A percentile compares a stretch with the other conserved stretches of the same genome.
Evolutionary conservation across 2,797 vertebrate genomes (phyloP).

Genomic region (Diplodus puntazzo): DNA sequence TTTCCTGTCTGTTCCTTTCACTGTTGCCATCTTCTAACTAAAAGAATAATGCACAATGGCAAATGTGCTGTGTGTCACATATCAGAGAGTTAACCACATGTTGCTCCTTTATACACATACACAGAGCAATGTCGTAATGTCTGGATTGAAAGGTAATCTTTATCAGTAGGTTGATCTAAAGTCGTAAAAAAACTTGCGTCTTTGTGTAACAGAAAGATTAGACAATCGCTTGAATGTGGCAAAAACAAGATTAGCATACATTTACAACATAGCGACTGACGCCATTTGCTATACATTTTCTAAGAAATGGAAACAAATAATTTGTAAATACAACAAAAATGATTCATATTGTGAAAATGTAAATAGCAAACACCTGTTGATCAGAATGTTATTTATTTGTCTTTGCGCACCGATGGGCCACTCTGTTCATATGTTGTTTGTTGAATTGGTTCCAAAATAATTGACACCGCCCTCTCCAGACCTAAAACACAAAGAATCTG

Average conservation of each 20-base stretch:
- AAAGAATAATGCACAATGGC: background rate
- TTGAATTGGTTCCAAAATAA: background rate
- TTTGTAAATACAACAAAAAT: conserved; percentile 4
- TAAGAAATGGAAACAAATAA: background rate
- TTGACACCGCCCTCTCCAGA: background rate
- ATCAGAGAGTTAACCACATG: background rate
- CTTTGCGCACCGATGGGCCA: conserved; percentile 7
- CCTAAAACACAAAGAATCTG: too few species aligned
- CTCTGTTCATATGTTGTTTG: background rate
- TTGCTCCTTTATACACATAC: background rate
- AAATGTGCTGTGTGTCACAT: background rate
- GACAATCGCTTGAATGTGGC: background rate
- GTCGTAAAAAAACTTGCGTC: background rate
- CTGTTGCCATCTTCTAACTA: background rate
- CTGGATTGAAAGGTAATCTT: background rate
- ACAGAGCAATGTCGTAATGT: background rate
- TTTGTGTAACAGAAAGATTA: background rate
- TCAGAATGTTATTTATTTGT: conserved; percentile 41
- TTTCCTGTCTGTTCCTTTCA: background rate
- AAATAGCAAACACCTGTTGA: conserved; percentile 34
- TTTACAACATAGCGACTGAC: background rate
- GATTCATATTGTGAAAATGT: conserved; percentile 35
- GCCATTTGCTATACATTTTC: background rate
- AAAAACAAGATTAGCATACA: background rate
- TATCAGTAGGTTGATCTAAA: background rate